These are phyloP conservation scores for Montifringilla adamsi DNA, from an alignment of 2,113 vertebrate genomes.

Conservation along the genomic window DNA sequence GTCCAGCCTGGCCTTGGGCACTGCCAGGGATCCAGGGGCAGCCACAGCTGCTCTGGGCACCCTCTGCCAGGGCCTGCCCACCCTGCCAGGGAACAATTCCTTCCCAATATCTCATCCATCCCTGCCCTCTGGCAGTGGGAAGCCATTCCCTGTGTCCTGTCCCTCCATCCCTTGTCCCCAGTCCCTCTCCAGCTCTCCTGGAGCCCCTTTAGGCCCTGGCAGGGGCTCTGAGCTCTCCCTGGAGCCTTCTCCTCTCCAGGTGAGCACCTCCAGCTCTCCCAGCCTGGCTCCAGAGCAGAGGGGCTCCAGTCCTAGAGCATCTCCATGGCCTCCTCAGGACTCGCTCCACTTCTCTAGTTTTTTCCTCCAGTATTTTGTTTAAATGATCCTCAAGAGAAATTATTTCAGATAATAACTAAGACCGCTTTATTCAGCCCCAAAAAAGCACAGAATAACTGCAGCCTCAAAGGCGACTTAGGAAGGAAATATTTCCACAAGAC, in stretches of 20 bases:
- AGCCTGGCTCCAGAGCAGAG: too few relatives aligned
- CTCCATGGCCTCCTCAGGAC: rapidly evolving
- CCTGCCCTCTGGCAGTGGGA: rapidly evolving
- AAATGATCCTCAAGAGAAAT: not conserved
- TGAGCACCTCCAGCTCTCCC: not conserved
- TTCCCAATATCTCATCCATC: rapidly evolving
- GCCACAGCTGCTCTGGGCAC: not conserved
- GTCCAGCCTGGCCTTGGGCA: not conserved
- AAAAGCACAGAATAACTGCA: not conserved
- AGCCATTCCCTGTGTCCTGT: not conserved
- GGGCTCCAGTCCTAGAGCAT: not conserved
- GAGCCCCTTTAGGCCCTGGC: not conserved
- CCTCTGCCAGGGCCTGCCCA: not conserved
- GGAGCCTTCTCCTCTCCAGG: not conserved
- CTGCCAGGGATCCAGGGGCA: not conserved
- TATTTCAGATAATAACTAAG: not conserved
- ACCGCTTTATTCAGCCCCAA: not conserved
- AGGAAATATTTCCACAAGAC: not conserved
- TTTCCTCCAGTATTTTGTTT: not conserved
- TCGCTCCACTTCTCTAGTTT: rapidly evolving
- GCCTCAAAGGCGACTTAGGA: not conserved
- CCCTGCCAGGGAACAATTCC: not conserved
- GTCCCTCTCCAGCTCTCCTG: not conserved
- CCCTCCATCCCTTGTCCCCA: not conserved
- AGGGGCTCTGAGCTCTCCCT: not conserved